Base-by-base conservation (phyloP, 2,797 vertebrate species). In the Micromesistius poutassou region DNA sequence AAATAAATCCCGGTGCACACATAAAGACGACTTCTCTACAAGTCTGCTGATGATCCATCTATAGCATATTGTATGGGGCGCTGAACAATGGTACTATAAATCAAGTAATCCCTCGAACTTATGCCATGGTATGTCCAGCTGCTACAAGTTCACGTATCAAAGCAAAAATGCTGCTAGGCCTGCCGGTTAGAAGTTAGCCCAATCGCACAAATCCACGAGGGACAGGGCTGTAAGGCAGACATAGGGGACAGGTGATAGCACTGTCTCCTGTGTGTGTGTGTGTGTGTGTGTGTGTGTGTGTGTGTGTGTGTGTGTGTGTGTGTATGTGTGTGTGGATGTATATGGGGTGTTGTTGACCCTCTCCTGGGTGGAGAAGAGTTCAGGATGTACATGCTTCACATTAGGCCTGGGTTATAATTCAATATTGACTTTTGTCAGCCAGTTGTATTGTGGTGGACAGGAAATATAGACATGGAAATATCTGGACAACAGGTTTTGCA, bases 191-290 rank as follows among this genome's bases (percentile, higher is more conserved):
- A 83, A 83, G 71, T 79, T 77, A 74, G 75, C 28, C 25, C 38
- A 46, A 66, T 42, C 55, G 78, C 66, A 35, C 80, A 68, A 46
- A 68, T 68, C 31, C 76, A 76, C 77, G 50, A 46, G 80, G 82
- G 77, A 82, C 31, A 77, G 30, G 42, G 82, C 78, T 74, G 74
- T 25, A 82, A 83, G 50, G 73, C 71, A 77, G 42, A 30, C 82
- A 87, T 25, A 31, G 77, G 76, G 79, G 84, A 86, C 87, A 89
- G 85, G 87, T 87, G 82, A 79, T 85, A 72, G 82, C 77, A 13
- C 70, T 42, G 40, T 42, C 62, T 28, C 6, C 1, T 42, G 40
- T 42, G 40, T 13, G 40, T 42, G 1, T 42, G 40, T 22, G 46
- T 50, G 46, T 50, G 46, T 0, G 13, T 42, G 1, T 38, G 36